Base-by-base conservation (phyloP, 1,140 invertebrate species). In the Babylonia areolata region DNA sequence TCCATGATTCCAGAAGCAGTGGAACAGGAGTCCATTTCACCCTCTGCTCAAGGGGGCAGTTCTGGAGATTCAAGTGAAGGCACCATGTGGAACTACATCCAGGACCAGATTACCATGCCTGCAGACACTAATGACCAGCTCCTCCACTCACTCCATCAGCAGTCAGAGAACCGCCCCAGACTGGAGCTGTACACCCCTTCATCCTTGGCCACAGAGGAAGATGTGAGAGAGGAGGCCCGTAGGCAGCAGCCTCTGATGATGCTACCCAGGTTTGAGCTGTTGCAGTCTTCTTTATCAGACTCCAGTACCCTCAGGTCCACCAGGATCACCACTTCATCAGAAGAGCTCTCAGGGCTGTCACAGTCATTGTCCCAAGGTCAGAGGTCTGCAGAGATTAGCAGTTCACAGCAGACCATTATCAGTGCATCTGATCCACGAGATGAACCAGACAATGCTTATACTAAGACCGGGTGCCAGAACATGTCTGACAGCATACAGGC, bases 1-100 rank as follows among this genome's bases (percentile, higher is more conserved):
- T 84, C 82, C 58, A 46, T 84, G 39, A 84, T 84, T 12, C 64
- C 82, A 17, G 82, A 84, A 39, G 81, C 20, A 40, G 58, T 28
- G 54, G n/a, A n/a, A n/a, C n/a, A n/a, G n/a, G 82, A 84, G 64
- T n/a, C 78, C 40, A 2, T 77, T 42, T 80, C 46, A 9, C 40
- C 40, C 23, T 54, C 40, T 1, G 9, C n/a, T 1, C 78, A 33
- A 1, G 11, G 11, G 31, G 33, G 39, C 2, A 35, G 23, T 3
- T 42, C 82, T 73, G 39, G 20, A 23, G 69, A 37, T 1, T 73
- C 64, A 20, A 46, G 69, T 15, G 69, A 46, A 15, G 69, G 31
- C 12, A 31, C 71, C 42, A 33, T 42, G 35, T 84, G 64, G 64
- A n/a, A 84, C 31, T 84, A 73, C 28, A 40, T 73, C 35, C 58